These are phyloP conservation scores for Balaeniceps rex DNA, from an alignment of 2,113 vertebrate genomes.

Conservation along the genomic window DNA sequence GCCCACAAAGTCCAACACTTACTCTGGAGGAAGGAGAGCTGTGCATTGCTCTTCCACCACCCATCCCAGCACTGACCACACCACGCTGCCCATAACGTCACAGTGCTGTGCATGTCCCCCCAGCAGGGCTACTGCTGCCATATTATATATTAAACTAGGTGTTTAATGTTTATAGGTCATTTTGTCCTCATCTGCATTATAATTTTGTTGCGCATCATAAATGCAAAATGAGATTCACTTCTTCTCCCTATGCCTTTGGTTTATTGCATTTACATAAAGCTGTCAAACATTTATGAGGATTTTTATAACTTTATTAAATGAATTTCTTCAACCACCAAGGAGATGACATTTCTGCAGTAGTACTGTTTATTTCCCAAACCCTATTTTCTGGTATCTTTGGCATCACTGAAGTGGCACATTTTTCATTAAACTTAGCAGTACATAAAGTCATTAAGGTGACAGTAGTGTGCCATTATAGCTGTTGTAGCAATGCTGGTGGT, in stretches of 20 bases:
- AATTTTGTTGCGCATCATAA: constrained; percentile 54
- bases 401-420: constrained; percentile 50
- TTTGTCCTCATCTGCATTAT: constrained; percentile 51
- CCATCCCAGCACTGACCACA: neutral
- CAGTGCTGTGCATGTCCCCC: neutral
- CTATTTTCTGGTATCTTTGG: constrained; percentile 58
- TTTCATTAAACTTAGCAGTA: constrained; percentile 62
- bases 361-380: constrained; percentile 39
- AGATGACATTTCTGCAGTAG: constrained; percentile 52
- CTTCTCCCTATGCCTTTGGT: constrained; percentile 26
- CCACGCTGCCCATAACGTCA: neutral
- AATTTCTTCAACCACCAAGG: constrained; percentile 47
- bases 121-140: neutral
- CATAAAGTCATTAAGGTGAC: constrained; percentile 41
- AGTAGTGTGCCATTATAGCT: neutral
- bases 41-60: neutral
- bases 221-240: constrained; percentile 48
- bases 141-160: constrained; percentile 7
- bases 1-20: neutral
- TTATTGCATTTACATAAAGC: constrained; percentile 73
- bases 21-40: neutral
- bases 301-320: constrained; percentile 67
- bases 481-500: neutral
- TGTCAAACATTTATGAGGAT: constrained; percentile 46
- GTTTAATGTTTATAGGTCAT: constrained; percentile 57